Percentiles rank a stretch among this genome's conserved stretches.
phyloP scores from a whole-genome alignment of 2,797 vertebrate genomes.

The Triplophysa bombifrons region DNA sequence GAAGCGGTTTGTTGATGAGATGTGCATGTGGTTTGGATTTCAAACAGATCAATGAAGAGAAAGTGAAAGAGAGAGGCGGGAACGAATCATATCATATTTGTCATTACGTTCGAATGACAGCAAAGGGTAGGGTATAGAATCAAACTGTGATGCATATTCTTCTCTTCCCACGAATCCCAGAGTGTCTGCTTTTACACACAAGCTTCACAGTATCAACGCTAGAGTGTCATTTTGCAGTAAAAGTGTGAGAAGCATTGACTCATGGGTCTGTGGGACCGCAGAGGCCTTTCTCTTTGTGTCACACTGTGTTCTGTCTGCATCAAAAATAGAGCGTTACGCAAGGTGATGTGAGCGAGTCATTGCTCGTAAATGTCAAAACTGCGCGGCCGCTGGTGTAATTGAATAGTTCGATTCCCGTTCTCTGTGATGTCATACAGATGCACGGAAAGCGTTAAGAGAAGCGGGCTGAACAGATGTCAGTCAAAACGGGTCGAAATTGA shows the following conservation, averaged over 20 bases:
- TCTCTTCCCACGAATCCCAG: slow-evolving; percentile 38
- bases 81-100: slow-evolving; percentile 45
- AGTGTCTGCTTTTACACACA: slow-evolving; percentile 21
- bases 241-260: slow-evolving; percentile 32
- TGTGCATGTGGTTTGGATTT: slow-evolving; percentile 43
- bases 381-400: slow-evolving; percentile 20
- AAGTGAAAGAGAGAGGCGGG: slow-evolving; percentile 6
- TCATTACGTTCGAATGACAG: slow-evolving; percentile 48
- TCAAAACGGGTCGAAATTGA: slow-evolving; percentile 35
- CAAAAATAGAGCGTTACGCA: slow-evolving; percentile 36
- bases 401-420: slow-evolving; percentile 22
- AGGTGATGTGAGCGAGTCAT: slow-evolving; percentile 18
- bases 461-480: slow-evolving; percentile 33
- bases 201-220: slow-evolving; percentile 30
- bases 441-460: slow-evolving; percentile 13
- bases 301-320: slow-evolving; percentile 2
- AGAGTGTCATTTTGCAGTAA: slow-evolving; percentile 6
- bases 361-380: not conserved
- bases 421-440: slow-evolving; percentile 5
- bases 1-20: slow-evolving; percentile 26
- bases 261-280: slow-evolving; percentile 12
- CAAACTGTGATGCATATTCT: slow-evolving; percentile 32
- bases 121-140: slow-evolving; percentile 41
- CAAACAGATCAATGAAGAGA: slow-evolving; percentile 48
- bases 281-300: slow-evolving; percentile 38